Evolutionary conservation across 2,888 invertebrate genomes (phyloP).

Genomic region (Schizotus pectinicornis): DNA sequence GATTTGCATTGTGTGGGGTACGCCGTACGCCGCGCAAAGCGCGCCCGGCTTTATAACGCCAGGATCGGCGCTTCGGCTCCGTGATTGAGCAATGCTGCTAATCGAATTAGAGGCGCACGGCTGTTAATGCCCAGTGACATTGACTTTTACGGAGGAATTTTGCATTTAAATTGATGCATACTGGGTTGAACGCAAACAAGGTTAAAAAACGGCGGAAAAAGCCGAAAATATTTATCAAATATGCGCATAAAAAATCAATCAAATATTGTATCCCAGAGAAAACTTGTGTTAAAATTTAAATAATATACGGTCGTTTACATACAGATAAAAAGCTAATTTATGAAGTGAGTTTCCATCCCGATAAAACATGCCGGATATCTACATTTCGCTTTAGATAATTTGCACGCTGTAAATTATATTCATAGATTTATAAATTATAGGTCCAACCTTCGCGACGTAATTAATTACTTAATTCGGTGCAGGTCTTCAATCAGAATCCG

Average conservation of each 20-base stretch:
- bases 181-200: conserved; percentile 20
- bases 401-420: conserved; percentile 7
- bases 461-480: conserved; percentile 16
- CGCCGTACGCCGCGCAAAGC: too few species aligned
- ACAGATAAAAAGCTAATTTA: conserved; percentile 21
- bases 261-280: conserved; percentile 25
- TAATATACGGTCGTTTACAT: conserved; percentile 23
- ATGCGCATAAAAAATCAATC: conserved; percentile 29
- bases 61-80: too few species aligned
- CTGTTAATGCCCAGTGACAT: conserved; percentile 3
- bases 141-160: conserved; percentile 19
- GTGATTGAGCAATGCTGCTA: too few species aligned
- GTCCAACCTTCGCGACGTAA: background rate
- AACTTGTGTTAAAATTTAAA: conserved; percentile 23
- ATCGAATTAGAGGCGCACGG: too few species aligned
- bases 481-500: background rate
- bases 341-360: conserved; percentile 11
- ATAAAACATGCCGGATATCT: conserved; percentile 10
- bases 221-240: conserved; percentile 22
- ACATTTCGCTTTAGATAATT: conserved; percentile 15
- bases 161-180: conserved; percentile 27
- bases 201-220: conserved; percentile 13
- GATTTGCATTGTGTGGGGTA: too few species aligned
- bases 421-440: conserved; percentile 9
- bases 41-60: too few species aligned